phyloP scores from a whole-genome alignment of 2,888 invertebrate genomes.

The Eupithecia centaureata region DNA sequence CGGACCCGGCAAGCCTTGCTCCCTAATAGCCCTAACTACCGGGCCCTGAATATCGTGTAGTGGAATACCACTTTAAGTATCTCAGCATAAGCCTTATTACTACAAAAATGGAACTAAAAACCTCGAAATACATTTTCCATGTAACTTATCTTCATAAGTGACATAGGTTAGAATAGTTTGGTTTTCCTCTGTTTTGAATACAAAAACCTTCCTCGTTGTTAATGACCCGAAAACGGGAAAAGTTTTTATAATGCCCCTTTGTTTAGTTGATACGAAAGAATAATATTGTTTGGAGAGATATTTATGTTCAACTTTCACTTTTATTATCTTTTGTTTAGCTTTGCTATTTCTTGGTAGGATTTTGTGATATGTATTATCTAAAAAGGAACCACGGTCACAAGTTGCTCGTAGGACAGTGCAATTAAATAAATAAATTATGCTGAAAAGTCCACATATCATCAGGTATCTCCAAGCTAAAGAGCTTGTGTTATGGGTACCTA shows the following conservation, averaged over 20 bases:
- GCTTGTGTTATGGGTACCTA: too few species aligned
- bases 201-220: conserved; percentile 41
- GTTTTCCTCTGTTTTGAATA: conserved; percentile 39
- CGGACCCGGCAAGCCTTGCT: too few species aligned
- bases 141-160: conserved; percentile 1
- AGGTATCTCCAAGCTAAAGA: too few species aligned
- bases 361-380: not conserved
- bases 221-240: conserved; percentile 40
- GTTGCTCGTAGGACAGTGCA: too few species aligned
- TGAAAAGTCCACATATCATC: too few species aligned
- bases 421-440: too few species aligned
- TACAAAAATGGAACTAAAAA: not conserved
- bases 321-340: conserved; percentile 9
- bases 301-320: conserved; percentile 21
- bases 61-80: too few species aligned
- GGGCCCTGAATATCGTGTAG: too few species aligned
- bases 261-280: conserved; percentile 30
- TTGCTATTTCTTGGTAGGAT: conserved; percentile 13
- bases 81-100: not conserved
- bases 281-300: conserved; percentile 11
- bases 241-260: conserved; percentile 34
- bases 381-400: too few species aligned
- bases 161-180: conserved; percentile 15
- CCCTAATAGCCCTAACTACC: too few species aligned
- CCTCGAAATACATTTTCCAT: not conserved